Evolutionary conservation across 2,797 vertebrate genomes (phyloP).

Genomic region (Ctenosaura bakeri): DNA sequence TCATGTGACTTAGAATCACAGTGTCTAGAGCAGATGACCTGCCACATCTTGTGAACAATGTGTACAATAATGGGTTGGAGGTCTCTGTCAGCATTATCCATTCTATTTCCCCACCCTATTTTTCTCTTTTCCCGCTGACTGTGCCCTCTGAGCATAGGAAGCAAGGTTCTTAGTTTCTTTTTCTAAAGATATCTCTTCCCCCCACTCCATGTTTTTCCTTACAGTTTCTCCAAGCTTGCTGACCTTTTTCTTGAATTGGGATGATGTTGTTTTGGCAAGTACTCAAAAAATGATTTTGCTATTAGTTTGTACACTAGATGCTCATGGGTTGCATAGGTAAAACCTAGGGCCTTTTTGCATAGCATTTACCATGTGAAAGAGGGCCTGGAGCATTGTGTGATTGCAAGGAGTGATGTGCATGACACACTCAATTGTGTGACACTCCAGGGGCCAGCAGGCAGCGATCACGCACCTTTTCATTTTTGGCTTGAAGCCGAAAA

Average conservation of each 20-base stretch:
- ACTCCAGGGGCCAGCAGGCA: no score
- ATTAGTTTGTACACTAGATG: neutral
- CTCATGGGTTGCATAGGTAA: neutral
- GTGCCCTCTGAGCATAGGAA: no score
- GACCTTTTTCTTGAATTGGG: neutral
- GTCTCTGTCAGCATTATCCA: neutral
- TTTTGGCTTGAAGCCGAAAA: no score
- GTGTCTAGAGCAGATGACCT: neutral
- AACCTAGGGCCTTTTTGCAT: no score
- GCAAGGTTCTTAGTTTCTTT: neutral
- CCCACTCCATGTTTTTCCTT: neutral
- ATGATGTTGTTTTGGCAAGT: neutral
- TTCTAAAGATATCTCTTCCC: neutral
- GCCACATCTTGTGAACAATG: neutral
- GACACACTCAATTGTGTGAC: no score
- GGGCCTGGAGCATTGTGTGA: no score
- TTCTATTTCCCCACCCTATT: neutral
- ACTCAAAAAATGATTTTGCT: neutral
- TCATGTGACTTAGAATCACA: neutral
- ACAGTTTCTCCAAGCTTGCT: neutral
- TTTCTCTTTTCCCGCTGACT: neutral
- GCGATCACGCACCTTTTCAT: no score
- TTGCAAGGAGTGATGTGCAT: no score
- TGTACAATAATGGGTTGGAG: neutral
- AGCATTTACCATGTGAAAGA: no score